These are phyloP conservation scores for Sparidentex hasta DNA, from an alignment of 2,797 vertebrate species.

Conservation along the genomic window DNA sequence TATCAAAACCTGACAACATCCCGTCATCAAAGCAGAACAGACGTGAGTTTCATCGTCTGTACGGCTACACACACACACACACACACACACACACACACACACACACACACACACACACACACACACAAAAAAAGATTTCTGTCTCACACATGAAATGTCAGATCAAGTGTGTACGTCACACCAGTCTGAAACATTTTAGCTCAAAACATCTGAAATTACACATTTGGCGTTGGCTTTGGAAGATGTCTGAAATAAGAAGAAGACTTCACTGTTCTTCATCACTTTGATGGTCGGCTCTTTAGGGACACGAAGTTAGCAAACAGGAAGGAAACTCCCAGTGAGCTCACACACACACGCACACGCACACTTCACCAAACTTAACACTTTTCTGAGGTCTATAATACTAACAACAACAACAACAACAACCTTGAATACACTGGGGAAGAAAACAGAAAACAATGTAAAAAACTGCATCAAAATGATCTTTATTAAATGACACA, in stretches of 20 bases:
- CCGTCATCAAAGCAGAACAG: too few relatives aligned
- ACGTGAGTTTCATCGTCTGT: too few relatives aligned
- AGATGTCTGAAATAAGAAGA: neutral
- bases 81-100: too few relatives aligned
- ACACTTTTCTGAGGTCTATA: neutral
- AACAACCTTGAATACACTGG: neutral
- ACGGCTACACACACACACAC: too few relatives aligned
- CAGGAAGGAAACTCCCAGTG: conserved; percentile 30
- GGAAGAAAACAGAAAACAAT: neutral
- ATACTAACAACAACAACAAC: too few relatives aligned
- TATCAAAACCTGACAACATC: too few relatives aligned
- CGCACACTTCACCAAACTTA: neutral
- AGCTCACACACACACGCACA: neutral
- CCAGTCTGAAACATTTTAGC: too few relatives aligned
- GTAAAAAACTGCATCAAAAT: conserved; percentile 15
- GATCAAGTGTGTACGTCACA: too few relatives aligned
- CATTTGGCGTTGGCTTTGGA: neutral
- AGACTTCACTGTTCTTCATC: neutral
- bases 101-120: too few relatives aligned
- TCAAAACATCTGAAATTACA: neutral
- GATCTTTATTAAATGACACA: conserved; percentile 40
- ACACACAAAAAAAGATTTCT: too few relatives aligned
- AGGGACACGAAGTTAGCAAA: conserved; percentile 1
- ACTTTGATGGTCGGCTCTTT: neutral
- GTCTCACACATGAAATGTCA: too few relatives aligned